A percentile compares a stretch with the other conserved stretches of the same genome.
Evolutionary conservation across 2,113 vertebrate genomes (phyloP).

Genomic region (Heterotilapia buettikoferi): DNA sequence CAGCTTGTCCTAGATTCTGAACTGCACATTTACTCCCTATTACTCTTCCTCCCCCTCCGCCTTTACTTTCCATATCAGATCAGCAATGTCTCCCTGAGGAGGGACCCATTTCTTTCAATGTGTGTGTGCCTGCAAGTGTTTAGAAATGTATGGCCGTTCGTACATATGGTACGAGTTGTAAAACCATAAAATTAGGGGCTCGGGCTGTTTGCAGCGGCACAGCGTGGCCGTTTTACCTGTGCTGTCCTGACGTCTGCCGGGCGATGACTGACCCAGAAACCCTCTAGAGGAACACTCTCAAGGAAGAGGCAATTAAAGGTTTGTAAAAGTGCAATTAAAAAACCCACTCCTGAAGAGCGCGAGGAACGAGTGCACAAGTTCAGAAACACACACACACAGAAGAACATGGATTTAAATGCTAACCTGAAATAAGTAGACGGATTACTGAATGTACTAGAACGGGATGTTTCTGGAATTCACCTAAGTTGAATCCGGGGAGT

Average conservation of each 20-base stretch:
- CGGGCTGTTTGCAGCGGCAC: neutral
- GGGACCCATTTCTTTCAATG: neutral
- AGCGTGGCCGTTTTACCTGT: neutral
- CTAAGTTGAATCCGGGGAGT: neutral
- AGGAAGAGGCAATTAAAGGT: slow-evolving; percentile 40
- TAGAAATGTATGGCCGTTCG: neutral
- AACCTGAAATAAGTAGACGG: neutral
- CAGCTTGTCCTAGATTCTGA: slow-evolving; percentile 35
- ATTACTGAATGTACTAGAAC: neutral
- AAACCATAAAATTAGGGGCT: slow-evolving; percentile 11
- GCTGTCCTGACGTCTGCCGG: slow-evolving; percentile 19
- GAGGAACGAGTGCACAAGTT: neutral
- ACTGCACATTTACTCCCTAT: neutral
- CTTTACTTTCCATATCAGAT: neutral
- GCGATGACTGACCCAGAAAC: neutral
- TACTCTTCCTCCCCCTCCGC: neutral
- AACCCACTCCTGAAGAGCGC: neutral
- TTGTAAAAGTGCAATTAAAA: slow-evolving; percentile 49
- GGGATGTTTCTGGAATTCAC: neutral
- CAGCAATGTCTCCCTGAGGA: neutral
- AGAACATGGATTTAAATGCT: neutral
- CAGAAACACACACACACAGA: neutral
- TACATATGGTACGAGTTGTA: neutral
- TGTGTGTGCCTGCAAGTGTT: neutral
- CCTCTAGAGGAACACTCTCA: neutral